Conservation (phyloP, 2,797 vertebrate species). For the Melanotaenia boesemani region DNA sequence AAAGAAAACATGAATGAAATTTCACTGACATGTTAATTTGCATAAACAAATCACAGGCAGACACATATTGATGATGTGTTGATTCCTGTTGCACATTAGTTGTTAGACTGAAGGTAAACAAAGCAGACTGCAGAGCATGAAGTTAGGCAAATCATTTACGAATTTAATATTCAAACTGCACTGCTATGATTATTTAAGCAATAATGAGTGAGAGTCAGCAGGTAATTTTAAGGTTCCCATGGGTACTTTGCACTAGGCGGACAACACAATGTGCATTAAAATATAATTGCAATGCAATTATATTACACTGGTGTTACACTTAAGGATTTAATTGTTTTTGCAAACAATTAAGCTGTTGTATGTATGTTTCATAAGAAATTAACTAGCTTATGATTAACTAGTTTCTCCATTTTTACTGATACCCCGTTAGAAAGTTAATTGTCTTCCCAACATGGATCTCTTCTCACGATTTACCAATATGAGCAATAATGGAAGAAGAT, state of each 20-base stretch:
- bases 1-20: conserved; percentile 27
- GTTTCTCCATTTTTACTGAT: conserved; percentile 8
- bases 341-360: conserved; percentile 45
- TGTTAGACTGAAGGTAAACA: conserved; percentile 50
- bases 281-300: conserved; percentile 19
- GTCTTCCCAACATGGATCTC: not conserved
- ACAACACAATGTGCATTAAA: conserved; percentile 31
- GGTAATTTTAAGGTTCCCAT: conserved; percentile 63
- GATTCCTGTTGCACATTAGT: conserved; percentile 42
- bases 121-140: conserved; percentile 33
- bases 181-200: conserved; percentile 59
- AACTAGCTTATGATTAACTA: conserved; percentile 39
- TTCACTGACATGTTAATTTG: conserved; percentile 35
- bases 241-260: conserved; percentile 32
- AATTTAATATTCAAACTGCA: conserved; percentile 49
- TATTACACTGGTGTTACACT: conserved; percentile 26
- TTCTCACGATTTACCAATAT: not conserved
- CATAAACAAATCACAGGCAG: conserved; percentile 24
- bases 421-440: not conserved
- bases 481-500: not conserved
- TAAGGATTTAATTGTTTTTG: conserved; percentile 46
- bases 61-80: conserved; percentile 13
- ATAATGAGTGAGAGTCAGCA: conserved; percentile 62
- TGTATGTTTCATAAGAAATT: conserved; percentile 52
- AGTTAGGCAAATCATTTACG: conserved; percentile 48